These are phyloP conservation scores for Rhingia rostrata DNA, from an alignment of 2,888 invertebrate genomes.

Conservation along the genomic window DNA sequence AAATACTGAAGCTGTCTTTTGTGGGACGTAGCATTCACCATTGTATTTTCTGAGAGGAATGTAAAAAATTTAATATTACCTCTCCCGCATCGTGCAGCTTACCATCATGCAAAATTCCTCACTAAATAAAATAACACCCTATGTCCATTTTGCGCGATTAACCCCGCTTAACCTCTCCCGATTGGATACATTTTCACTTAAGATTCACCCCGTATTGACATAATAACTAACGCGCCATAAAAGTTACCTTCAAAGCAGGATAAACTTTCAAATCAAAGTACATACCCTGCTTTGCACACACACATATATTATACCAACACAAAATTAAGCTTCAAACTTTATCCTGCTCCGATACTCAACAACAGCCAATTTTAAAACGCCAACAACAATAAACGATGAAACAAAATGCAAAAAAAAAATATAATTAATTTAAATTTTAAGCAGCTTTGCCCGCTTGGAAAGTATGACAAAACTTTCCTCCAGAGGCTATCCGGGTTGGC, in stretches of 20 bases:
- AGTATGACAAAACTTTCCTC: constrained; percentile 59
- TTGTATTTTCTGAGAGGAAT: too few relatives aligned
- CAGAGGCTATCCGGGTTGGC: constrained; percentile 31
- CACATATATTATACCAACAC: constrained; percentile 41
- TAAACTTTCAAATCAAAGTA: constrained; percentile 55
- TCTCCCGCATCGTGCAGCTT: too few relatives aligned
- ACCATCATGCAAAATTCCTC: too few relatives aligned
- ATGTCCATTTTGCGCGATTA: constrained; percentile 3
- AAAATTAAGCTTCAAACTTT: constrained; percentile 62
- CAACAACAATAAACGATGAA: constrained; percentile 36
- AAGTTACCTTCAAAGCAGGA: constrained; percentile 24
- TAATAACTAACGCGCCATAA: constrained; percentile 4
- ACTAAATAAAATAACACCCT: too few relatives aligned
- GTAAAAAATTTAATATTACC: too few relatives aligned
- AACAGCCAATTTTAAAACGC: constrained; percentile 29
- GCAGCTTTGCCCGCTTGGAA: constrained; percentile 32
- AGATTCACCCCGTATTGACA: constrained; percentile 25
- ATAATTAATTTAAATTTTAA: constrained; percentile 70
- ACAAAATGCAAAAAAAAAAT: constrained; percentile 17
- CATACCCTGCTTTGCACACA: constrained; percentile 16
- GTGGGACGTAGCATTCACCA: too few relatives aligned
- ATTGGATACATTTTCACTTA: constrained; percentile 9
- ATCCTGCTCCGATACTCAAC: constrained; percentile 42
- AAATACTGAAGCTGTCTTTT: too few relatives aligned
- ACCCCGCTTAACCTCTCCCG: constrained; percentile 19